These are phyloP conservation scores for Drosophila virilis DNA, from an alignment of 1,140 invertebrate species.

Conservation along the genomic window DNA sequence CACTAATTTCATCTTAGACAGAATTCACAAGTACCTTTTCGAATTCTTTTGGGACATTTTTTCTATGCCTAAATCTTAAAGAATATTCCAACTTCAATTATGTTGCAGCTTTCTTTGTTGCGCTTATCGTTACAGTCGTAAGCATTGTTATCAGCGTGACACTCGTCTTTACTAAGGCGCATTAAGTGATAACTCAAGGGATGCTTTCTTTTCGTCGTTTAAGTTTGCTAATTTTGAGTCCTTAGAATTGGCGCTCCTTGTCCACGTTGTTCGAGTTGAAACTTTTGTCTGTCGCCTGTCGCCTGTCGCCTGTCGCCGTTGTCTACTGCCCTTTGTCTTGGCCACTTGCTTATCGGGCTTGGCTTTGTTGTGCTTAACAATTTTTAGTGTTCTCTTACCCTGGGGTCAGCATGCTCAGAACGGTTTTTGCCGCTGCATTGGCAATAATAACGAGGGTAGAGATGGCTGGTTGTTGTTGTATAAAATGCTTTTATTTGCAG, in stretches of 20 bases:
- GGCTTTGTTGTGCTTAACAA: conserved; percentile 39
- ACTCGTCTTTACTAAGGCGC: conserved; percentile 45
- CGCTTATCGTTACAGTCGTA: conserved; percentile 28
- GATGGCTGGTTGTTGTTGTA: conserved; percentile 53
- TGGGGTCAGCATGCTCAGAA: conserved; percentile 29
- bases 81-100: background rate
- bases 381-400: conserved; percentile 34
- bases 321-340: conserved; percentile 44
- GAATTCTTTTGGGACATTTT: no score
- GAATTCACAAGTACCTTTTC: no score
- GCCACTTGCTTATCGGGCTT: conserved; percentile 55
- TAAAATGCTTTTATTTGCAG: conserved; percentile 76
- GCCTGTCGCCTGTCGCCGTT: conserved; percentile 31
- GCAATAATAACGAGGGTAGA: conserved; percentile 42
- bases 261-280: conserved; percentile 45
- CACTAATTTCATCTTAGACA: no score
- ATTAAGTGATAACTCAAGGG: conserved; percentile 58
- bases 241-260: conserved; percentile 35
- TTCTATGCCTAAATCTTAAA: no score
- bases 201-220: conserved; percentile 35
- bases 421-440: background rate
- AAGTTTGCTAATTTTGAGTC: conserved; percentile 58
- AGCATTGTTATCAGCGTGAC: conserved; percentile 24
- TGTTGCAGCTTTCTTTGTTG: conserved; percentile 32
- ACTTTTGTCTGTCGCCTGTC: conserved; percentile 29